A percentile compares a stretch with the other conserved stretches of the same genome.
Conservation (phyloP, 2,113 vertebrate species). For the Pseudorasbora parva region DNA sequence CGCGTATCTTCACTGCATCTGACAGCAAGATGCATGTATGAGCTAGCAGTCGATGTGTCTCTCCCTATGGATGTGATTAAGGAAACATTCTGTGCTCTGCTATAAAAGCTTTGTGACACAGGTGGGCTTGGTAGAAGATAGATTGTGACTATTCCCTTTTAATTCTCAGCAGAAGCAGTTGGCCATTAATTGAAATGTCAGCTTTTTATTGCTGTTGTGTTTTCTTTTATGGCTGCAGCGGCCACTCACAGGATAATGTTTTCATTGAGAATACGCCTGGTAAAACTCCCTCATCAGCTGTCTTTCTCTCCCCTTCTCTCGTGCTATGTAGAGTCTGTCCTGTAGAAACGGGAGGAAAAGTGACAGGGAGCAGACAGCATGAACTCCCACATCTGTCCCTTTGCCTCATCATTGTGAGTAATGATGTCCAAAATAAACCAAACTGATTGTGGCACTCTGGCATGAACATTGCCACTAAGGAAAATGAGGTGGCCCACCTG, state of each 20-base stretch:
- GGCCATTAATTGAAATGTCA: slow-evolving; percentile 50
- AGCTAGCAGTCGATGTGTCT: slow-evolving; percentile 17
- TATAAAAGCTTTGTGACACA: slow-evolving; percentile 27
- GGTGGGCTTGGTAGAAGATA: slow-evolving; percentile 32
- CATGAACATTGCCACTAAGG: background rate
- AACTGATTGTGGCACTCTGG: slow-evolving; percentile 14
- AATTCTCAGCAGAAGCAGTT: slow-evolving; percentile 20
- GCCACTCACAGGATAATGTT: background rate
- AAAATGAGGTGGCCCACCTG: background rate
- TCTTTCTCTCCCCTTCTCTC: background rate
- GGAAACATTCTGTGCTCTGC: slow-evolving; percentile 22
- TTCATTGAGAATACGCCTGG: background rate
- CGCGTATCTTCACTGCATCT: background rate
- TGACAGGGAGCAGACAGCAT: background rate
- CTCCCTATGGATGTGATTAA: slow-evolving; percentile 28
- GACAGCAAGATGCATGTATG: slow-evolving; percentile 35
- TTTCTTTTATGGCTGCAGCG: slow-evolving; percentile 15
- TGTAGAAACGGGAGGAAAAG: background rate
- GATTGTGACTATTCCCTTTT: slow-evolving; percentile 27
- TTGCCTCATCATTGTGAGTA: slow-evolving; percentile 56
- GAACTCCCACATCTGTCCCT: slow-evolving; percentile 61
- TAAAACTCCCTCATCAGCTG: slow-evolving; percentile 6
- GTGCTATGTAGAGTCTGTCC: background rate
- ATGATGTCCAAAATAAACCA: slow-evolving; percentile 60
- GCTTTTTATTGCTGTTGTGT: slow-evolving; percentile 41